Percentiles rank a stretch among this genome's conserved stretches.
These are phyloP conservation scores for Andrena trimmerana DNA, from an alignment of 2,888 invertebrate genomes.

Conservation along the genomic window DNA sequence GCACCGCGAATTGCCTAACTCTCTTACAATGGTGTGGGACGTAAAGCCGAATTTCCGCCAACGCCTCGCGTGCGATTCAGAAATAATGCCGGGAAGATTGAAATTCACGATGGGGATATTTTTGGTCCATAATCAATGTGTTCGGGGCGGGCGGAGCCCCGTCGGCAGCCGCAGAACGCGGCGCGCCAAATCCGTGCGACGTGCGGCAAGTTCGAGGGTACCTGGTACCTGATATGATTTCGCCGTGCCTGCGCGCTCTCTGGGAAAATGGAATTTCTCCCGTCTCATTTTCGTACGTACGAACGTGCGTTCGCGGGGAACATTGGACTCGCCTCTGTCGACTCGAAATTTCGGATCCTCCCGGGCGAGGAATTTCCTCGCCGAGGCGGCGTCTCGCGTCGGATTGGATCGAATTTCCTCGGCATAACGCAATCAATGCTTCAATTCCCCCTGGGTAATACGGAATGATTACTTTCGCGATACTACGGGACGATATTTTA, in stretches of 20 bases:
- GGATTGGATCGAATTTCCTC: not conserved
- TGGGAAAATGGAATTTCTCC: slow-evolving; percentile 59
- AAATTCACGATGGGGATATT: slow-evolving; percentile 52
- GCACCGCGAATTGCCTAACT: not conserved
- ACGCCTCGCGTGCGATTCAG: not conserved
- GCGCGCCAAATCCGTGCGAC: slow-evolving; percentile 61
- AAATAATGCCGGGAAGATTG: slow-evolving; percentile 19
- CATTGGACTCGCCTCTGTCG: not conserved
- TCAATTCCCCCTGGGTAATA: not conserved
- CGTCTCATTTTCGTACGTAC: slow-evolving; percentile 44
- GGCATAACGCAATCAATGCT: not conserved
- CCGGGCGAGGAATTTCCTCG: not conserved
- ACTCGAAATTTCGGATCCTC: slow-evolving; percentile 15
- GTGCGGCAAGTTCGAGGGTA: slow-evolving; percentile 52
- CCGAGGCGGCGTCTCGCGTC: not conserved
- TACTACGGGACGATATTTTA: slow-evolving; percentile 13
- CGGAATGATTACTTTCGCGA: slow-evolving; percentile 10
- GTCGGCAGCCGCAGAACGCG: slow-evolving; percentile 47
- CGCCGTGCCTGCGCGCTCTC: slow-evolving; percentile 18
- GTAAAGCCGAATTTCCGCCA: not conserved
- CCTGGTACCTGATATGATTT: slow-evolving; percentile 55
- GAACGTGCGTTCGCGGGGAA: slow-evolving; percentile 25
- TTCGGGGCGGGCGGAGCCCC: slow-evolving; percentile 21
- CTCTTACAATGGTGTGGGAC: not conserved
- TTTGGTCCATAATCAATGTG: slow-evolving; percentile 60